phyloP scores from a whole-genome alignment of 2,797 vertebrate genomes.

The Manis crassicaudata region DNA sequence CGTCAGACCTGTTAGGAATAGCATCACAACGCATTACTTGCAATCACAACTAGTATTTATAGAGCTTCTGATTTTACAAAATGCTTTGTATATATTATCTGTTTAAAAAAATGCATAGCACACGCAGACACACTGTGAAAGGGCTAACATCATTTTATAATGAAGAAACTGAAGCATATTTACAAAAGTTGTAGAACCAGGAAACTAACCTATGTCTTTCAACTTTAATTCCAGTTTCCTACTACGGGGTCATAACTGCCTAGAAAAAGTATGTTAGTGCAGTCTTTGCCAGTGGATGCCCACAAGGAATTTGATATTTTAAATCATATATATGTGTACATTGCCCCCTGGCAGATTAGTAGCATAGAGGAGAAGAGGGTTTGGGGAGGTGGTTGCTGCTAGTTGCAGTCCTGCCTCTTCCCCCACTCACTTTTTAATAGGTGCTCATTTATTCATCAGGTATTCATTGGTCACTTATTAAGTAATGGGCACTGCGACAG shows the following conservation, averaged over 20 bases:
- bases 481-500: background rate
- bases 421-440: background rate
- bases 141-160: background rate
- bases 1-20: background rate
- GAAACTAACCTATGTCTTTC: background rate
- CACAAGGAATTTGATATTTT: background rate
- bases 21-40: background rate
- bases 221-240: background rate
- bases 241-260: background rate
- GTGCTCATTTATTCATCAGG: background rate
- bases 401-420: background rate
- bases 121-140: background rate
- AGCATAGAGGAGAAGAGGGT: background rate
- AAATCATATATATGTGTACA: background rate
- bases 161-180: background rate
- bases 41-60: background rate
- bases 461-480: background rate
- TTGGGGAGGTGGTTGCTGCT: background rate
- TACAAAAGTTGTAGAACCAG: background rate
- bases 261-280: background rate
- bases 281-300: background rate
- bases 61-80: slow-evolving; percentile 25
- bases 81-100: background rate
- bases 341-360: background rate
- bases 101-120: background rate